Base-by-base conservation (phyloP, 2,888 invertebrate species). In the Andricus curvator region DNA sequence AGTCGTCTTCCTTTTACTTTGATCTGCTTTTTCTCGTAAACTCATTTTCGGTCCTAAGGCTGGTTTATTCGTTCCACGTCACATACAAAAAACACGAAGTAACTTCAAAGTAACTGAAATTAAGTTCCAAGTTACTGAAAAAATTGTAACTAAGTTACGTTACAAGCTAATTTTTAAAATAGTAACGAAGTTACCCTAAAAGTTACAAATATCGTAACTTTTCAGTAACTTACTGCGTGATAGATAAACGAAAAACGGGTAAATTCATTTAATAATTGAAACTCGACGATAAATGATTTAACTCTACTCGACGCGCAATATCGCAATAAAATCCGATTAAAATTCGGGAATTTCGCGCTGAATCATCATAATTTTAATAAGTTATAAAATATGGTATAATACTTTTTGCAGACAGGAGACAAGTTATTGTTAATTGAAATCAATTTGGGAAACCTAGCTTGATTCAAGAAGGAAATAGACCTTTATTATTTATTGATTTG, bases 251-350 rank as follows among this genome's bases (percentile, higher is more conserved):
- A 11, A 2, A 65, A 17, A 9, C 4, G 6, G 15, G 44, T 22
- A 22, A 25, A 22, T 8, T 41, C 22, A 41, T 68, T 44, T 29
- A 51, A 48, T 51, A 70, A 51, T 70, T 48, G 29, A 51, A 70
- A 70, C 15, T 48, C 20, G 29, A 48, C 25, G 25, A 20, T 51
- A 70, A 70, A 70, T 29, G 51, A 70, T 51, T 70, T 48, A 51
- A 51, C 25, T 48, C 9, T 51, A 41, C 44, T 6, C 25, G 25
- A 25, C 15, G 15, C 8, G 25, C 22, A 51, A 51, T 70, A 68
- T 25, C 51, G 17, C 29, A 17, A 70, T 29, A 70, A 70, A 48
- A 68, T 44, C 9, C 1, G 70, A 70, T 70, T 70, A 29, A 70
- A 70, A 70, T 51, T 51, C 11, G 51, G 11, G 13, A 51, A 70